Conservation (phyloP, 2,797 vertebrate species). For the Muscicapa striata region DNA sequence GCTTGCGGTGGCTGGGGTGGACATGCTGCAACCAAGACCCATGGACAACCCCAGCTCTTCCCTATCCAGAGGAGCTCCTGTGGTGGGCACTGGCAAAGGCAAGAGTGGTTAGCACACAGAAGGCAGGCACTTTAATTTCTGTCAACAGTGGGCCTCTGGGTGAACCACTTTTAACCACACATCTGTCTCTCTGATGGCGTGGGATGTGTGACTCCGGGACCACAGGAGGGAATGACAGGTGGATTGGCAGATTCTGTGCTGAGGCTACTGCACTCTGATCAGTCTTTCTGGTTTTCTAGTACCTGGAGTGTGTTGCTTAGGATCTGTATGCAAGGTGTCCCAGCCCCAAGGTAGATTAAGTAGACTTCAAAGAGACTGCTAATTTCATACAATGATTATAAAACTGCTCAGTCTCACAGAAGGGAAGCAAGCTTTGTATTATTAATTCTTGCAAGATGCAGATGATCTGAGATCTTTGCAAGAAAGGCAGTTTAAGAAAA, state of each 20-base stretch:
- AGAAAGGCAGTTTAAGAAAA: not conserved
- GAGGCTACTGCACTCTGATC: not conserved
- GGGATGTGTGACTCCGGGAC: not conserved
- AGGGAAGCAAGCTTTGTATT: not conserved
- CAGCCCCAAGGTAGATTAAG: not conserved
- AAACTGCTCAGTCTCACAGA: not conserved
- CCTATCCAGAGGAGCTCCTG: not conserved
- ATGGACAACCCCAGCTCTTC: not conserved
- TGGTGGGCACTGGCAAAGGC: not conserved
- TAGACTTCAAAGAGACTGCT: slow-evolving; percentile 6
- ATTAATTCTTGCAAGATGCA: slow-evolving; percentile 11
- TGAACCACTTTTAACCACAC: not conserved
- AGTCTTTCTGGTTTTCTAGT: not conserved
- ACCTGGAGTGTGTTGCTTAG: not conserved
- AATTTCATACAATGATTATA: not conserved
- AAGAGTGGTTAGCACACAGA: not conserved
- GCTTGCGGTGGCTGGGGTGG: not conserved
- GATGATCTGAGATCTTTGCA: slow-evolving; percentile 1
- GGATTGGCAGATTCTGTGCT: not conserved
- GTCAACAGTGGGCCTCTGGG: rapidly evolving
- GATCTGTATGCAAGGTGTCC: not conserved
- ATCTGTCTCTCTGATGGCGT: rapidly evolving
- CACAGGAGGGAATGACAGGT: rapidly evolving
- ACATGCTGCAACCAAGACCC: rapidly evolving
- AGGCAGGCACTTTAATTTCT: not conserved